Evolutionary conservation across 2,888 invertebrate genomes (phyloP).

Genomic region (Drosophila pegasa): DNA sequence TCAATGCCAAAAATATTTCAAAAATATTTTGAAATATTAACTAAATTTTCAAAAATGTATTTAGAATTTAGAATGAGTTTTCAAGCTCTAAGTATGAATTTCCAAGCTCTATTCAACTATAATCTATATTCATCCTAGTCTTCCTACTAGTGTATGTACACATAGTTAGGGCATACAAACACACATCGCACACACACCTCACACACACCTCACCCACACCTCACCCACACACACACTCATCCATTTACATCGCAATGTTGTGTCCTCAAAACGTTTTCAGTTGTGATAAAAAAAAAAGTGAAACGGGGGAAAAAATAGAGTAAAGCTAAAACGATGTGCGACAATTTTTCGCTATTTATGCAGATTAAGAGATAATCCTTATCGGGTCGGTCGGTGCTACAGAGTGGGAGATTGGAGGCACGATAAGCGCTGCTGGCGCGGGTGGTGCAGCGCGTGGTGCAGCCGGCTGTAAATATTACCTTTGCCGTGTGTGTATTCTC

Average conservation of each 20-base stretch:
- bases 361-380: conserved; percentile 83
- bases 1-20: too few species aligned
- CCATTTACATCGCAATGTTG: conserved; percentile 2
- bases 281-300: conserved; percentile 33
- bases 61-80: neutral
- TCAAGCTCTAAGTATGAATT: neutral
- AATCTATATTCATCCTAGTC: neutral
- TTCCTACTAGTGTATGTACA: neutral
- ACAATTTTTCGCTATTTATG: conserved; percentile 69
- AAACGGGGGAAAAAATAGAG: neutral
- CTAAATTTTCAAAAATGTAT: neutral
- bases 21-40: neutral
- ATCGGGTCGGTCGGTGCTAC: conserved; percentile 61
- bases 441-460: conserved; percentile 5
- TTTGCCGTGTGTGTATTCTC: conserved; percentile 1
- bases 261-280: conserved; percentile 28
- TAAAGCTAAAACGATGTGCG: conserved; percentile 16
- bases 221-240: neutral
- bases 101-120: neutral
- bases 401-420: conserved; percentile 41
- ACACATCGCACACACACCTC: neutral
- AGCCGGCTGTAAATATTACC: conserved; percentile 28
- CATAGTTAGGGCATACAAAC: neutral
- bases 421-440: conserved; percentile 17
- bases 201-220: neutral